These are phyloP conservation scores for Chloroceryle inda DNA, from an alignment of 2,797 vertebrate species.

Conservation along the genomic window DNA sequence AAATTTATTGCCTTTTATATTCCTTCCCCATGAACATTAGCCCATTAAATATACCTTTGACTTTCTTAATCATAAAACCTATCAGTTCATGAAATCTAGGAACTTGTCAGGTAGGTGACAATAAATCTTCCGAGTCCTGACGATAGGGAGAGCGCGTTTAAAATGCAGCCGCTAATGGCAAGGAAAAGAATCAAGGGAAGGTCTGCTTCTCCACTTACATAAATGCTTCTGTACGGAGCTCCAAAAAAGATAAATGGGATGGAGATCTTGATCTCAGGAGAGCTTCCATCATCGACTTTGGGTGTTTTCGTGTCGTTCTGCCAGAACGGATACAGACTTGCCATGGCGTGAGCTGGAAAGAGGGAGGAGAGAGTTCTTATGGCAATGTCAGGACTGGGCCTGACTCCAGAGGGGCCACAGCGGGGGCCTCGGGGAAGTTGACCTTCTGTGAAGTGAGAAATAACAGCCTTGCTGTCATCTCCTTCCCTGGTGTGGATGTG, in stretches of 20 bases:
- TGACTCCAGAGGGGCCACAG: neutral
- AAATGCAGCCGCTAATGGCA: constrained; percentile 53
- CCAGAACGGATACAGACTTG: constrained; percentile 93
- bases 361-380: neutral
- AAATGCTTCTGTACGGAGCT: constrained; percentile 89
- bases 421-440: rapidly evolving
- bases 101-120: constrained; percentile 68
- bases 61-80: constrained; percentile 83
- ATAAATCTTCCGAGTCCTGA: constrained; percentile 65
- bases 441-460: neutral
- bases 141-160: constrained; percentile 8
- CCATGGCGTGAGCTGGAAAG: constrained; percentile 84
- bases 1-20: constrained; percentile 77
- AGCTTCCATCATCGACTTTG: constrained; percentile 98
- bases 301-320: constrained; percentile 93
- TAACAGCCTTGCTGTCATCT: neutral
- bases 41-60: constrained; percentile 80
- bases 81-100: constrained; percentile 80
- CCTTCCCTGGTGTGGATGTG: rapidly evolving
- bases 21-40: constrained; percentile 77
- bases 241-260: constrained; percentile 92
- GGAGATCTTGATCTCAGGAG: constrained; percentile 89
- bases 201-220: constrained; percentile 84
- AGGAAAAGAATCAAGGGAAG: neutral
- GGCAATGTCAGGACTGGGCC: neutral